A percentile compares a stretch with the other conserved stretches of the same genome.
These are phyloP conservation scores for Euzophera pinguis DNA, from an alignment of 2,888 invertebrate species.

Conservation along the genomic window DNA sequence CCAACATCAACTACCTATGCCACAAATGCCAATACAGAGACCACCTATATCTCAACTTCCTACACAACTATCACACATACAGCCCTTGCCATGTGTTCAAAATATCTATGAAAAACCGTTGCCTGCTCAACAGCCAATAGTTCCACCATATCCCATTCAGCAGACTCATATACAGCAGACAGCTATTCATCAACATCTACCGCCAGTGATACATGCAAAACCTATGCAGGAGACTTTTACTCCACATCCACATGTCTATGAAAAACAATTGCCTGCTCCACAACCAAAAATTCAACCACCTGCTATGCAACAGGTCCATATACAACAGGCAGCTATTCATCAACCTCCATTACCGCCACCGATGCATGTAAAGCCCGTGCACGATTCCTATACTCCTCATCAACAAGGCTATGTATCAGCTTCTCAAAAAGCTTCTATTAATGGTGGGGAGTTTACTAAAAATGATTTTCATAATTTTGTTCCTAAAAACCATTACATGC, in stretches of 20 bases:
- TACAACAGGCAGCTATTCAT: not conserved
- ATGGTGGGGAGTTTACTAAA: slow-evolving; percentile 40
- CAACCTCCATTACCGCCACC: not conserved
- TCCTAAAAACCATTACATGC: slow-evolving; percentile 34
- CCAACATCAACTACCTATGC: not conserved
- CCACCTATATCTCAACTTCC: not conserved
- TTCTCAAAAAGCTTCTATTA: slow-evolving; percentile 7
- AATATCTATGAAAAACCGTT: not conserved
- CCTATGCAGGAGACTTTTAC: not conserved
- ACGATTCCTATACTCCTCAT: not conserved
- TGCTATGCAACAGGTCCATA: not conserved
- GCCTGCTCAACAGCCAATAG: not conserved
- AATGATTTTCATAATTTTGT: slow-evolving; percentile 39
- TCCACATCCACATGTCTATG: slow-evolving; percentile 10
- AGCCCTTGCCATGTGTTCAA: not conserved
- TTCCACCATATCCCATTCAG: not conserved
- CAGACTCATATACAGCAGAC: not conserved
- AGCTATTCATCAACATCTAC: not conserved
- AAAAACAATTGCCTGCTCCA: not conserved
- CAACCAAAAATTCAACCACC: not conserved
- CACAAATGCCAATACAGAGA: not conserved
- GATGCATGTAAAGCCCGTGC: not conserved
- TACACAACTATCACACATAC: not conserved
- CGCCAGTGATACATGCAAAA: not conserved
- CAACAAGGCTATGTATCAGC: slow-evolving; percentile 11